Conservation (phyloP, 2,888 invertebrate genomes). For the Pammene fasciana region DNA sequence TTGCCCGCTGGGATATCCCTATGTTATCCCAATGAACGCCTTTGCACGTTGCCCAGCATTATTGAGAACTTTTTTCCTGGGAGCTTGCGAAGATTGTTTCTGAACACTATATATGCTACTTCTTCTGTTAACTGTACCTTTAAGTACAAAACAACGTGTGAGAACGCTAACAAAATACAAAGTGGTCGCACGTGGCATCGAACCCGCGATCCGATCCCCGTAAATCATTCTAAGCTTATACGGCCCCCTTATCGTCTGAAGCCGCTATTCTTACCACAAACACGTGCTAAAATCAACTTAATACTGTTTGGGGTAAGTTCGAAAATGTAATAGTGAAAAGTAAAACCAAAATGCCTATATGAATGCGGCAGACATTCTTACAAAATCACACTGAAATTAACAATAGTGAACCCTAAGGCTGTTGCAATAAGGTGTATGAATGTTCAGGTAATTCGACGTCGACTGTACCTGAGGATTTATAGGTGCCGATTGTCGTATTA, state of each 20-base stretch:
- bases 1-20: too few species aligned
- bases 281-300: background rate
- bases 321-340: too few species aligned
- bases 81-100: too few species aligned
- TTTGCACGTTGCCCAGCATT: too few species aligned
- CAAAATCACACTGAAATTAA: background rate
- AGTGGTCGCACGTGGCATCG: slow-evolving; percentile 28
- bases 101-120: too few species aligned
- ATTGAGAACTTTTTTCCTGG: too few species aligned
- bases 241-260: background rate
- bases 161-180: slow-evolving; percentile 31
- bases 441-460: too few species aligned
- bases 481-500: slow-evolving; percentile 35
- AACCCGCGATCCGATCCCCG: slow-evolving; percentile 21
- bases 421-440: background rate
- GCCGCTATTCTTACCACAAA: background rate
- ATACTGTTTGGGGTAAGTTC: background rate
- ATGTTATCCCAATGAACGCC: too few species aligned
- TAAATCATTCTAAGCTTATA: slow-evolving; percentile 39
- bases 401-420: background rate
- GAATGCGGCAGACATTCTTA: background rate
- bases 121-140: too few species aligned
- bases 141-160: slow-evolving; percentile 11
- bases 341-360: background rate
- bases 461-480: slow-evolving; percentile 36